Conservation (phyloP, 2,113 vertebrate species). For the Saccopteryx leptura region DNA sequence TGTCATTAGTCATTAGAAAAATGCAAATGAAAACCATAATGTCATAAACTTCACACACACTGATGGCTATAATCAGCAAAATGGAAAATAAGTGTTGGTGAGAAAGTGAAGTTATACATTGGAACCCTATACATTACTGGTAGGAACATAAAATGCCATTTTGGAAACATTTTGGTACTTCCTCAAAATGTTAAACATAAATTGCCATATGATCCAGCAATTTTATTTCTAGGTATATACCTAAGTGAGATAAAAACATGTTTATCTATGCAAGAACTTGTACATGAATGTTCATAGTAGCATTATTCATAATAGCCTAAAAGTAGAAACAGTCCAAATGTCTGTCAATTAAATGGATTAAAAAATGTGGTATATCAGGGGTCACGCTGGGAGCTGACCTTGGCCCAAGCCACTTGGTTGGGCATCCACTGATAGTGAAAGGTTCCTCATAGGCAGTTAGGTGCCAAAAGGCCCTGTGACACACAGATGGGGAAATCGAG, state of each 20-base stretch:
- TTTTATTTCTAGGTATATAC: background rate
- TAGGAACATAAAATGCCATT: constrained; percentile 21
- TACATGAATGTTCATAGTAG: background rate
- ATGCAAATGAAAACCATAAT: constrained; percentile 11
- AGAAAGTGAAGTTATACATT: background rate
- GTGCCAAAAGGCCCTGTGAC: background rate
- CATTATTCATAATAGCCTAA: background rate
- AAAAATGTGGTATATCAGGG: background rate
- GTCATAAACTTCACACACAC: background rate
- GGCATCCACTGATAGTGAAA: background rate
- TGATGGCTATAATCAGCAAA: background rate
- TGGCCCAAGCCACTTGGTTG: background rate
- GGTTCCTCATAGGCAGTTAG: background rate
- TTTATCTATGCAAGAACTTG: background rate
- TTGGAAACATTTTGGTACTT: constrained; percentile 9
- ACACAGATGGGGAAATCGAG: background rate
- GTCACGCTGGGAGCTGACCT: background rate
- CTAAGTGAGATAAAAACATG: background rate
- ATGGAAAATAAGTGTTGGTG: background rate
- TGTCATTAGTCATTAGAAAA: background rate
- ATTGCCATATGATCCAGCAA: background rate
- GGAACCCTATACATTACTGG: background rate
- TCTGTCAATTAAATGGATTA: background rate
- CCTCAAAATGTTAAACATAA: background rate
- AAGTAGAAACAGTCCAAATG: constrained; percentile 18